Conservation (phyloP, 2,888 invertebrate species). For the Acleris cristana region DNA sequence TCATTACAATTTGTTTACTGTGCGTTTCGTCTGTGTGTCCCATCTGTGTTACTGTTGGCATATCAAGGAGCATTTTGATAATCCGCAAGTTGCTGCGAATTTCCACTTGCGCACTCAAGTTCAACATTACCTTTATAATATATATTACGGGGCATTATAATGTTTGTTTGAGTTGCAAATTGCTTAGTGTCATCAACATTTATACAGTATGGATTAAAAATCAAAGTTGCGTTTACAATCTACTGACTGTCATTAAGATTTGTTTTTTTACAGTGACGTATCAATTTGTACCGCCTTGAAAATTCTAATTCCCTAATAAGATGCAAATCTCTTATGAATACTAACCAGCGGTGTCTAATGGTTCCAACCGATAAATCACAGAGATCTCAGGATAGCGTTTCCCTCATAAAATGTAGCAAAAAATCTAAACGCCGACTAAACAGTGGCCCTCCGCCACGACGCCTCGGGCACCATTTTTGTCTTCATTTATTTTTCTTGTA, state of each 20-base stretch:
- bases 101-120: conserved; percentile 43
- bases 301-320: conserved; percentile 52
- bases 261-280: no score
- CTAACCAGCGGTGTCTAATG: conserved; percentile 73
- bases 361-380: conserved; percentile 70
- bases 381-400: conserved; percentile 70
- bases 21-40: conserved; percentile 44
- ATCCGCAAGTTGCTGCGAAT: conserved; percentile 57
- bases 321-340: conserved; percentile 76
- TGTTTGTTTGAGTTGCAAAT: not conserved
- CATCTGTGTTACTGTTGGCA: conserved; percentile 43
- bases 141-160: conserved; percentile 3
- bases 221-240: no score
- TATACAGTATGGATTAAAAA: not conserved
- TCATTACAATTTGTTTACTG: not conserved
- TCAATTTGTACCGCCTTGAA: not conserved
- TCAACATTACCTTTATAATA: conserved; percentile 14
- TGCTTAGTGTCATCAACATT: no score
- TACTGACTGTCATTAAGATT: no score
- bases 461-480: conserved; percentile 67
- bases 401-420: conserved; percentile 58
- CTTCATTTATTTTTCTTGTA: conserved; percentile 63
- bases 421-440: conserved; percentile 66
- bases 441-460: conserved; percentile 74
- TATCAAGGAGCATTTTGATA: conserved; percentile 57